Percentiles rank a stretch among this genome's conserved stretches.
Evolutionary conservation across 2,113 vertebrate species (phyloP).

Genomic region (Spermophilus dauricus): DNA sequence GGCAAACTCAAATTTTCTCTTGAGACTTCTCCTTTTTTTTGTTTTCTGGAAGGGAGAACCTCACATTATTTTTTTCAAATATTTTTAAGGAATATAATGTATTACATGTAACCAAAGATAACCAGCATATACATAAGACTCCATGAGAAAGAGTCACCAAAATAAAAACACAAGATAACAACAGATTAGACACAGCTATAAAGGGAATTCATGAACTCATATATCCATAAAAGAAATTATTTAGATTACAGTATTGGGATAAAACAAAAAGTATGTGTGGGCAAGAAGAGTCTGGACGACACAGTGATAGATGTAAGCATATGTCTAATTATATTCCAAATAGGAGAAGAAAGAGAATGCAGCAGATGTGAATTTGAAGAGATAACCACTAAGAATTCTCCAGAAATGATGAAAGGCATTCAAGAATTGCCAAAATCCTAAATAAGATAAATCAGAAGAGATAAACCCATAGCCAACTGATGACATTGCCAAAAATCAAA

Average conservation of each 20-base stretch:
- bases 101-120: neutral
- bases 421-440: neutral
- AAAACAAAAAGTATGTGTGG: neutral
- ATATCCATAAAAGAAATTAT: neutral
- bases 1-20: neutral
- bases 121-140: neutral
- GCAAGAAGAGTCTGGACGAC: neutral
- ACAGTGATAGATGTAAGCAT: neutral
- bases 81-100: neutral
- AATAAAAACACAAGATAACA: neutral
- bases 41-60: neutral
- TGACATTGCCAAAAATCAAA: neutral
- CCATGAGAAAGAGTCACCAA: neutral
- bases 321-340: neutral
- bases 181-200: neutral
- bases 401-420: neutral
- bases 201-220: neutral
- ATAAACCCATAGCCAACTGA: neutral
- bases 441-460: conserved; percentile 15
- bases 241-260: neutral
- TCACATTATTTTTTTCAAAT: conserved; percentile 16
- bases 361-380: neutral
- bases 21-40: neutral
- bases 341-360: neutral
- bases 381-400: neutral